Percentiles rank a stretch among this genome's conserved stretches.
These are phyloP conservation scores for Scaptomyza polygonia DNA, from an alignment of 2,888 invertebrate genomes.

Conservation along the genomic window DNA sequence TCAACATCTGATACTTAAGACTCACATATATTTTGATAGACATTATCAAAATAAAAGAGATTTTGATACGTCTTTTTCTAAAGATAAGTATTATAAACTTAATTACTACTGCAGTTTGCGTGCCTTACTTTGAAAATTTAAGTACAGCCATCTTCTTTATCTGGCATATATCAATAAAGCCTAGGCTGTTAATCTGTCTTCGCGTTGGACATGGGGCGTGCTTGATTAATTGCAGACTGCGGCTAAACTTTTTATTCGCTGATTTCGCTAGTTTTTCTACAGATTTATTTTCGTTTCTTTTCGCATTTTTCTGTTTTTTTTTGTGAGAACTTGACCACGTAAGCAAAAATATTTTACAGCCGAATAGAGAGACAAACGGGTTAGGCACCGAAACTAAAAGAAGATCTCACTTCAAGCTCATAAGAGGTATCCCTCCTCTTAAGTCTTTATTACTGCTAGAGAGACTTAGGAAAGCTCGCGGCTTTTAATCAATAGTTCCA, in stretches of 20 bases:
- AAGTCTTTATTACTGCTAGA: constrained; percentile 29
- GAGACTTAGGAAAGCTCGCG: constrained; percentile 51
- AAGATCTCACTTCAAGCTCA: background rate
- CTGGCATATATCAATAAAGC: constrained; percentile 32
- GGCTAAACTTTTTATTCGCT: constrained; percentile 65
- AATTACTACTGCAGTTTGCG: too few relatives aligned
- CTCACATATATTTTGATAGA: too few relatives aligned
- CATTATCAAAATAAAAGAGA: too few relatives aligned
- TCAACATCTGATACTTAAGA: too few relatives aligned
- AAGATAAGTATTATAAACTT: too few relatives aligned
- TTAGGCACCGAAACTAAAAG: constrained; percentile 14
- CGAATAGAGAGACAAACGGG: constrained; percentile 27
- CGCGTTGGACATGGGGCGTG: constrained; percentile 40
- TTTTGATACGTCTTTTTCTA: too few relatives aligned
- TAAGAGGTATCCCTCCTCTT: too few relatives aligned
- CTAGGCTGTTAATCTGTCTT: constrained; percentile 4
- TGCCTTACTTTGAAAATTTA: too few relatives aligned
- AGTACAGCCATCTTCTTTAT: constrained; percentile 13
- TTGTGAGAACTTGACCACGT: constrained; percentile 52
- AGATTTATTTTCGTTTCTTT: constrained; percentile 16
- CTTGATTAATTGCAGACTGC: constrained; percentile 74
- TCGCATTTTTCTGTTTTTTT: constrained; percentile 14
- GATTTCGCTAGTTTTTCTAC: constrained; percentile 60
- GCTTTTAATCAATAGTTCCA: constrained; percentile 56
- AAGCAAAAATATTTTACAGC: constrained; percentile 63